These are phyloP conservation scores for Micromesistius poutassou DNA, from an alignment of 2,797 vertebrate genomes.

Conservation along the genomic window DNA sequence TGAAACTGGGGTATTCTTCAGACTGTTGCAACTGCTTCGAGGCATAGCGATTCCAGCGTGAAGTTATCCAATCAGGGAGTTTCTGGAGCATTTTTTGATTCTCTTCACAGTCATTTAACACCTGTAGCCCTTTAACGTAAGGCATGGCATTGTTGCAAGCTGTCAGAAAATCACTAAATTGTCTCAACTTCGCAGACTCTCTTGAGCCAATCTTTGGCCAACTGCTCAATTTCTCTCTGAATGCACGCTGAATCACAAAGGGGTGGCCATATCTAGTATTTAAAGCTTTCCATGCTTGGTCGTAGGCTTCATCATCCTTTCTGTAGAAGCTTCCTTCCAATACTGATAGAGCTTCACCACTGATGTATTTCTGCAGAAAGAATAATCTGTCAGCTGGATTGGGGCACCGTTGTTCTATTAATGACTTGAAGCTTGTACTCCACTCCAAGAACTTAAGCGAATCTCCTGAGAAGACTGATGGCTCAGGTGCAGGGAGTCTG, in stretches of 20 bases:
- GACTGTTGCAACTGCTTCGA: not conserved
- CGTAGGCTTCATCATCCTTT: slow-evolving; percentile 21
- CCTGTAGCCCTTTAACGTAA: not conserved
- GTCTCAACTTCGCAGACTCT: not conserved
- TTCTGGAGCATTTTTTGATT: not conserved
- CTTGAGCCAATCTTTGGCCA: not conserved
- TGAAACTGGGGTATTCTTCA: not conserved
- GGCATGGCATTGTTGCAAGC: not conserved
- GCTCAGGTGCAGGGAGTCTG: slow-evolving; percentile 15
- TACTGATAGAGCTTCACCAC: not conserved
- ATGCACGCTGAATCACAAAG: not conserved
- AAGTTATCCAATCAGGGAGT: not conserved
- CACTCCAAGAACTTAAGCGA: slow-evolving; percentile 38
- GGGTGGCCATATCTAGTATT: slow-evolving; percentile 10
- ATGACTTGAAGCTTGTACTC: slow-evolving; percentile 38
- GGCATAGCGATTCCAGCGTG: not conserved
- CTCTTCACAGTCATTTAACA: too few species aligned
- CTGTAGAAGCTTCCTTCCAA: slow-evolving; percentile 21
- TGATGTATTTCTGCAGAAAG: not conserved
- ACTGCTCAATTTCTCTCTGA: not conserved
- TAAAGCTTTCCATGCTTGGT: slow-evolving; percentile 15
- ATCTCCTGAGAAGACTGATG: slow-evolving; percentile 32
- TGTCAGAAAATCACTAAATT: not conserved
- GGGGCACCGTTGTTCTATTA: slow-evolving; percentile 22
- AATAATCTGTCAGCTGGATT: slow-evolving; percentile 20